A percentile compares a stretch with the other conserved stretches of the same genome.
These are phyloP conservation scores for Bufotes viridis DNA, from an alignment of 2,797 vertebrate species.

Conservation along the genomic window DNA sequence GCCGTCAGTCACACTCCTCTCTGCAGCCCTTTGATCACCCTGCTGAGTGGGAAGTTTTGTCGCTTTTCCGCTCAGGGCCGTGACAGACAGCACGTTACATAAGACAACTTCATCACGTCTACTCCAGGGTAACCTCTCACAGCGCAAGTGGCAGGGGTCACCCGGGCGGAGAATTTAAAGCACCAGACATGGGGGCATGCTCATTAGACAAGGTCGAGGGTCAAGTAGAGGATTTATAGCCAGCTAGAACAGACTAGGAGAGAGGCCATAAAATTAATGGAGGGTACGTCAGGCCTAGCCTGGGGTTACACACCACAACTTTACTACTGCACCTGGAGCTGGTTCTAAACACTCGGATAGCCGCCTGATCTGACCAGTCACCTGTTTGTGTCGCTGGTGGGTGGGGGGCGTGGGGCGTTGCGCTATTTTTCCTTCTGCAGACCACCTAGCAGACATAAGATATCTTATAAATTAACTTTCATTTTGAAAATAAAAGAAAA, in stretches of 20 bases:
- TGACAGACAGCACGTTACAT: slow-evolving; percentile 16
- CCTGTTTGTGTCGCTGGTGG: too few species aligned
- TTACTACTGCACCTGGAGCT: not conserved
- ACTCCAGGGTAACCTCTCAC: not conserved
- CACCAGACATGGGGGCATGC: not conserved
- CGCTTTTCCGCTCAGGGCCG: not conserved
- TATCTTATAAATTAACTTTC: too few species aligned
- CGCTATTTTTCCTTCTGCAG: too few species aligned
- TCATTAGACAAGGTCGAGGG: slow-evolving; percentile 1
- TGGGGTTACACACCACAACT: too few species aligned
- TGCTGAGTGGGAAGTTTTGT: slow-evolving; percentile 25
- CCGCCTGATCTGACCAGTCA: too few species aligned
- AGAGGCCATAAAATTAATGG: not conserved
- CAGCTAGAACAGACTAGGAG: not conserved
- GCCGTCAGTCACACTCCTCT: slow-evolving; percentile 11
- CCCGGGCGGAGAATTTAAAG: not conserved
- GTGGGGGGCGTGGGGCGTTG: too few species aligned
- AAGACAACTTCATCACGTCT: slow-evolving; percentile 28
- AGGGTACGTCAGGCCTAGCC: too few species aligned
- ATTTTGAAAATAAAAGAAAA: too few species aligned
- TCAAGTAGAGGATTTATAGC: not conserved
- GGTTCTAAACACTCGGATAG: too few species aligned
- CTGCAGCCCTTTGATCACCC: slow-evolving; percentile 22
- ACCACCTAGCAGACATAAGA: too few species aligned
- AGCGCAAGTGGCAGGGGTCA: slow-evolving; percentile 1